Conservation (phyloP, 2,888 invertebrate genomes). For the Tiliacea citrago region DNA sequence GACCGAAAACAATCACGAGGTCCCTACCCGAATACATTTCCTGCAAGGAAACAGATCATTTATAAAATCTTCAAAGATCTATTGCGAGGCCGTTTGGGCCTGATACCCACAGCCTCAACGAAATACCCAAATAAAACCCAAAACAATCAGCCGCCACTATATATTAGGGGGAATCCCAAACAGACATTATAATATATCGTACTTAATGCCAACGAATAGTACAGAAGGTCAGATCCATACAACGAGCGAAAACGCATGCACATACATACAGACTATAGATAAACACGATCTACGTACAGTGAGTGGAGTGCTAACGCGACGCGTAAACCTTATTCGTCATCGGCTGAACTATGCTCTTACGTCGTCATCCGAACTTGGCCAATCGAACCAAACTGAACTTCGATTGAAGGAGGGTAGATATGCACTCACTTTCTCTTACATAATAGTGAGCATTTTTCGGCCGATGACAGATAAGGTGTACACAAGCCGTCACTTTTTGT, state of each 20-base stretch:
- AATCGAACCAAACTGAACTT: background rate
- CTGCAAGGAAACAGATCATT: constrained; percentile 34
- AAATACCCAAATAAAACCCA: constrained; percentile 57
- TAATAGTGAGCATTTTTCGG: background rate
- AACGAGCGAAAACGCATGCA: background rate
- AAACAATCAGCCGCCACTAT: constrained; percentile 64
- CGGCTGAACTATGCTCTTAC: background rate
- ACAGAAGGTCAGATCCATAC: constrained; percentile 21
- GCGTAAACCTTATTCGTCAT: background rate
- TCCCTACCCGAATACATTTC: constrained; percentile 22
- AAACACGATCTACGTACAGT: background rate
- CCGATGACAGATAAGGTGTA: background rate
- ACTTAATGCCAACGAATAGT: constrained; percentile 15
- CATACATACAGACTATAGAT: too few relatives aligned
- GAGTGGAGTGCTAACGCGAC: background rate
- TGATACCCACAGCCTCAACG: constrained; percentile 13
- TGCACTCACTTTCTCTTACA: background rate
- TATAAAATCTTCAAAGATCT: constrained; percentile 54
- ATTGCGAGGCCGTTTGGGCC: constrained; percentile 26
- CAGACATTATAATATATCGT: constrained; percentile 66
- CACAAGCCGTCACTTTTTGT: too few relatives aligned
- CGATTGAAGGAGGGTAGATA: background rate
- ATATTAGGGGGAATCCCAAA: constrained; percentile 62
- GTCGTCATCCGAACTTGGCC: background rate
- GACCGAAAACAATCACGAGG: constrained; percentile 2